These are phyloP conservation scores for Whitmania pigra DNA, from an alignment of 1,140 invertebrate genomes.

Conservation along the genomic window DNA sequence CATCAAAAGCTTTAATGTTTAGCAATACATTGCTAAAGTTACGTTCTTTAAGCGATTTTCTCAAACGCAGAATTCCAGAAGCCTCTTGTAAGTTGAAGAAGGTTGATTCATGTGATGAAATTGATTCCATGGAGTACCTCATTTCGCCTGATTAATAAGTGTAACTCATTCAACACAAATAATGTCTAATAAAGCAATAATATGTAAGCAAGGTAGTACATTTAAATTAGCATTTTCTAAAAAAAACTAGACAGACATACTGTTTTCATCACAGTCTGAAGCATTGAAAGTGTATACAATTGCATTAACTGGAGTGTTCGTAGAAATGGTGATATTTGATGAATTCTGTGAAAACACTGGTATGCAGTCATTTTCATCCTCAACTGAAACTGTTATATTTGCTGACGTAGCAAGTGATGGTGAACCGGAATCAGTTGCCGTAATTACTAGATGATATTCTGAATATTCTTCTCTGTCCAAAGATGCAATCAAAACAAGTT, in stretches of 20 bases:
- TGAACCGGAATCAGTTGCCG: slow-evolving; percentile 14
- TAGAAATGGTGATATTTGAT: background rate
- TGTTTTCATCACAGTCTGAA: slow-evolving; percentile 2
- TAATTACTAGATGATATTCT: slow-evolving; percentile 7
- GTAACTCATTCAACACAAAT: background rate
- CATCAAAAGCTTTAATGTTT: too few relatives aligned
- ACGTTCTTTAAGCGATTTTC: too few relatives aligned
- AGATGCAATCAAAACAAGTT: background rate
- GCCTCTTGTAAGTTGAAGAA: too few relatives aligned
- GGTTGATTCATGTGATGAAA: background rate
- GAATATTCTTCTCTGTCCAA: slow-evolving; percentile 17
- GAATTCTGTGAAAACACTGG: slow-evolving; percentile 1
- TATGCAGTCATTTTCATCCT: slow-evolving; percentile 10
- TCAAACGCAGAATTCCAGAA: too few relatives aligned
- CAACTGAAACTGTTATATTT: slow-evolving; percentile 9
- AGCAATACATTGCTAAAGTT: too few relatives aligned
- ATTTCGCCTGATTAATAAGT: background rate
- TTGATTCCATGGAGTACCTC: background rate
- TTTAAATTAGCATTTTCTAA: background rate
- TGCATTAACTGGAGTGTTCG: slow-evolving; percentile 9
- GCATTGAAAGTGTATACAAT: slow-evolving; percentile 1
- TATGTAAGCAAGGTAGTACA: background rate
- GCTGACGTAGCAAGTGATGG: slow-evolving; percentile 13
- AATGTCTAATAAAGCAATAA: background rate
- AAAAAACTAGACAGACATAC: background rate